A percentile compares a stretch with the other conserved stretches of the same genome.
These are phyloP conservation scores for Crotalus adamanteus DNA, from an alignment of 2,797 vertebrate genomes.

Conservation along the genomic window DNA sequence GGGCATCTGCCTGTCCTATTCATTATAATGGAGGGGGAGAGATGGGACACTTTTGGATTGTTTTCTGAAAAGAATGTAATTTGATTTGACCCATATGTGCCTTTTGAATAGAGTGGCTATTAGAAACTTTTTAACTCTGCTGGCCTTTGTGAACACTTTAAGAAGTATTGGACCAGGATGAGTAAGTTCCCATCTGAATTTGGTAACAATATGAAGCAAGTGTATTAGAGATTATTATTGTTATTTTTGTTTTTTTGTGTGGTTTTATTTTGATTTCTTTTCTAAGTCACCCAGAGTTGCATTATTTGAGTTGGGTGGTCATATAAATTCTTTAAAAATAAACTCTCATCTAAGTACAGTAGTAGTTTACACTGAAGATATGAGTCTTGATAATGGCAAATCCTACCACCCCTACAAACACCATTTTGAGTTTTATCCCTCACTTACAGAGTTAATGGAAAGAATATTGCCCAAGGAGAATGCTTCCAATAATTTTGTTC, in stretches of 20 bases:
- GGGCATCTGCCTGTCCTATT: not conserved
- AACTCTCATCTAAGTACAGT: conserved; percentile 41
- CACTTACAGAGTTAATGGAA: not conserved
- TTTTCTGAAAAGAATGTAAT: not conserved
- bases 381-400: not conserved
- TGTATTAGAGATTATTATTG: not conserved
- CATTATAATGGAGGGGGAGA: not conserved
- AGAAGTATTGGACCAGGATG: not conserved
- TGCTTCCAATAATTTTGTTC: not conserved
- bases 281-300: not conserved
- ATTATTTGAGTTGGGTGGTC: not conserved
- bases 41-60: not conserved
- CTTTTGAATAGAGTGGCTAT: not conserved
- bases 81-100: not conserved
- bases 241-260: not conserved
- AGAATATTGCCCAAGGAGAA: not conserved
- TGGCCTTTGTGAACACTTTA: not conserved
- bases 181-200: not conserved
- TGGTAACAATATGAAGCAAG: not conserved
- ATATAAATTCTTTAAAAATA: not conserved
- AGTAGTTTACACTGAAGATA: not conserved
- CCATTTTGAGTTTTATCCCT: not conserved
- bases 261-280: not conserved
- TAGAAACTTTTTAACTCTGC: not conserved
- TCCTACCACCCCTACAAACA: not conserved